Evolutionary conservation across 1,140 invertebrate genomes (phyloP).

Genomic region (Drosophila kikkawai): DNA sequence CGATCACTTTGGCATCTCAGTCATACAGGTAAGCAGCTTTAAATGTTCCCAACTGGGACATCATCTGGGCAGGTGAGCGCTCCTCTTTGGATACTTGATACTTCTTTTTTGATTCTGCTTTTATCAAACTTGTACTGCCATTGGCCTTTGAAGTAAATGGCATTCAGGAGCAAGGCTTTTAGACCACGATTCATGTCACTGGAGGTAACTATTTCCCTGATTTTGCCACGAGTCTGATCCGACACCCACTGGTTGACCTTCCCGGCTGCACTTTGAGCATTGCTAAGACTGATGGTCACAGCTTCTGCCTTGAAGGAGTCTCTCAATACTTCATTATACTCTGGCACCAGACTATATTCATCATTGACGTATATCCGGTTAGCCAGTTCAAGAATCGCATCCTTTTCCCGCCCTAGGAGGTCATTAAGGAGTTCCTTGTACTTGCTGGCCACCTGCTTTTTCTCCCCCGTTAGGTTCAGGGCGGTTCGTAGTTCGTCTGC

Average conservation of each 20-base stretch:
- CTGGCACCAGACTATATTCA: not conserved
- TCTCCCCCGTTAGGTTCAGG: not conserved
- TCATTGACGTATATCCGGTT: not conserved
- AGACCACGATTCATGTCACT: too few relatives aligned
- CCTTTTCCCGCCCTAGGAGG: not conserved
- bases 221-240: not conserved
- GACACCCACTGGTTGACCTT: not conserved
- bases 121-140: not conserved
- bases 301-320: not conserved
- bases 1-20: not conserved
- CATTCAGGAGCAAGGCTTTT: not conserved
- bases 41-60: not conserved
- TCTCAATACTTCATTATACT: not conserved
- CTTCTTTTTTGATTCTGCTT: not conserved
- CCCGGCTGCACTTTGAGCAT: not conserved
- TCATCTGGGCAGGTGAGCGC: not conserved
- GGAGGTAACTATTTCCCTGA: fast-evolving
- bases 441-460: not conserved
- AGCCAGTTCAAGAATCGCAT: not conserved
- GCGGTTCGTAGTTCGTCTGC: not conserved
- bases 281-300: not conserved
- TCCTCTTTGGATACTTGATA: not conserved
- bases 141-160: slow-evolving; percentile 1
- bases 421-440: not conserved
- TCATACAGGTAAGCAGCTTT: not conserved